Evolutionary conservation across 2,797 vertebrate species (phyloP).

Genomic region (Urosaurus nigricauda): DNA sequence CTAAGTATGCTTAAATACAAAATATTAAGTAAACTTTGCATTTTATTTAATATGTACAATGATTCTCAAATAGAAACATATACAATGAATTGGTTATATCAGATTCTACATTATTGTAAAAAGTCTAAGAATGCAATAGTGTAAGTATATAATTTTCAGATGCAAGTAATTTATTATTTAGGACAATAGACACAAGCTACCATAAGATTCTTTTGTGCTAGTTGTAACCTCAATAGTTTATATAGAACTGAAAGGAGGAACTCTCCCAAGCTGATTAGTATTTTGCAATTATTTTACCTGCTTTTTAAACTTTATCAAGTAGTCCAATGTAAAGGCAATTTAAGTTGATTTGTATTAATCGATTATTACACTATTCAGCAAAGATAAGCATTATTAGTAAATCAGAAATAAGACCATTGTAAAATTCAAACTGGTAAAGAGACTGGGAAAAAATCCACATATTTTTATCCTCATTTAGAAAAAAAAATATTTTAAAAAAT

Average conservation of each 20-base stretch:
- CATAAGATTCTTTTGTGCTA: background rate
- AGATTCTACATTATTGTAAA: conserved; percentile 75
- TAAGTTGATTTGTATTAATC: conserved; percentile 68
- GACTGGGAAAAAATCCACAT: conserved; percentile 64
- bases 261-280: conserved; percentile 38
- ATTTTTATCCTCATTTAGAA: conserved; percentile 76
- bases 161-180: conserved; percentile 70
- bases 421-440: conserved; percentile 75
- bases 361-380: conserved; percentile 74
- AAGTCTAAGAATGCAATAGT: conserved; percentile 76
- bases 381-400: conserved; percentile 78
- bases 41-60: conserved; percentile 83
- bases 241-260: background rate
- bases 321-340: conserved; percentile 73
- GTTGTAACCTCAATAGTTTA: background rate
- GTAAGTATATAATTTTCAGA: conserved; percentile 75
- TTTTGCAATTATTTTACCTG: conserved; percentile 61
- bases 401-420: conserved; percentile 70
- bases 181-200: conserved; percentile 9
- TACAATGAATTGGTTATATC: conserved; percentile 77
- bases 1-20: conserved; percentile 78
- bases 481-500: conserved; percentile 78
- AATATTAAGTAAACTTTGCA: conserved; percentile 78
- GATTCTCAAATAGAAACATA: conserved; percentile 80
- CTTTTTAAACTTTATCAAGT: conserved; percentile 66